These are phyloP conservation scores for Holothuria glaberrima DNA, from an alignment of 35 echinoderm and acorn worm species.

Conservation along the genomic window DNA sequence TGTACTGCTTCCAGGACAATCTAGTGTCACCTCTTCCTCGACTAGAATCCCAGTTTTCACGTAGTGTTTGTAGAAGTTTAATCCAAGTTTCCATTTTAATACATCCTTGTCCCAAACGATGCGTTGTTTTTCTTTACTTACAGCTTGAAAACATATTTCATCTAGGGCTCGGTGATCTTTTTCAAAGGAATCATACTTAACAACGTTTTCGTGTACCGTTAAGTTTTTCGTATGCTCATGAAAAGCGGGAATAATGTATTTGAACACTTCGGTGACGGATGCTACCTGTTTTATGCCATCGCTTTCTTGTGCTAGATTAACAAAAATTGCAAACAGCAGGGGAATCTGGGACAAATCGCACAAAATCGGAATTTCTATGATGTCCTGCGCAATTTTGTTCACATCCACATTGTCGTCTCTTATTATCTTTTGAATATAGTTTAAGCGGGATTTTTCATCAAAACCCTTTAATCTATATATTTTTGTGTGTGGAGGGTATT, in stretches of 20 bases:
- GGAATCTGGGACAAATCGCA: background rate
- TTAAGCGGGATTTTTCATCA: background rate
- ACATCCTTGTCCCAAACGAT: background rate
- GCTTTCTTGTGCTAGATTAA: background rate
- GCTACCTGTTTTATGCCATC: background rate
- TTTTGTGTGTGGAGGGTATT: background rate
- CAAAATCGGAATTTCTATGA: background rate
- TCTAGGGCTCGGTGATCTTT: background rate
- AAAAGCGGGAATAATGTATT: background rate
- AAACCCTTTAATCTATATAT: background rate
- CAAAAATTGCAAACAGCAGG: background rate
- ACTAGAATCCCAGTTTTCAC: background rate
- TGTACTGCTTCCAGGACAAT: too few species aligned
- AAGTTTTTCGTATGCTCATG: background rate
- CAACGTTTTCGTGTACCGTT: background rate
- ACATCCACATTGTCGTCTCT: background rate
- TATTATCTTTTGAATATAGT: background rate
- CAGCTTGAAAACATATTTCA: background rate
- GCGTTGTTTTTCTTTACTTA: background rate
- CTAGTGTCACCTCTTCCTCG: background rate
- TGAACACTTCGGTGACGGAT: background rate
- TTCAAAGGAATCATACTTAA: background rate
- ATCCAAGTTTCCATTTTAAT: background rate
- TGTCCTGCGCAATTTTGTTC: background rate
- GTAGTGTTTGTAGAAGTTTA: background rate